Conservation (phyloP, 1,140 invertebrate species). For the Cyrtorhinus lividipennis region DNA sequence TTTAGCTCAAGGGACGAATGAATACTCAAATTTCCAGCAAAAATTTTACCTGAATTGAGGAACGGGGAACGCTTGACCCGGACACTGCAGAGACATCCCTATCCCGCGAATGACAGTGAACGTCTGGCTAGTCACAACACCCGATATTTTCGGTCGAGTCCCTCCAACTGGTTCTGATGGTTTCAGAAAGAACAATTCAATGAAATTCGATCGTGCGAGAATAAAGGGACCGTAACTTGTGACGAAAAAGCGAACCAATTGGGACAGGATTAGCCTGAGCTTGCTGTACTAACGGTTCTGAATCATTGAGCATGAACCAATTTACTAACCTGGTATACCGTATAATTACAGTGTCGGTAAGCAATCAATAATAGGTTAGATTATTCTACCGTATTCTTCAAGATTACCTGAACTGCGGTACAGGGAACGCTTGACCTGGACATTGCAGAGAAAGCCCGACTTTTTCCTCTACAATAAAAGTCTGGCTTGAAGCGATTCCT, state of each 20-base stretch:
- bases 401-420: slow-evolving; percentile 50
- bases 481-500: slow-evolving; percentile 32
- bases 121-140: slow-evolving; percentile 31
- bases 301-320: no score
- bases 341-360: no score
- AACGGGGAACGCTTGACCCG: slow-evolving; percentile 48
- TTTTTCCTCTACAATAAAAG: slow-evolving; percentile 25
- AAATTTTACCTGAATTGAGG: slow-evolving; percentile 45
- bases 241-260: no score
- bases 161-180: slow-evolving; percentile 41
- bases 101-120: slow-evolving; percentile 28
- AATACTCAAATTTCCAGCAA: no score
- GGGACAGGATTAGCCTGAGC: slow-evolving; percentile 24
- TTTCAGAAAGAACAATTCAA: no score
- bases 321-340: no score
- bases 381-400: no score
- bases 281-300: no score
- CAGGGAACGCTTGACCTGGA: slow-evolving; percentile 51
- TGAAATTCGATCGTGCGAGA: no score
- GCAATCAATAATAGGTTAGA: no score
- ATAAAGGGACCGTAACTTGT: slow-evolving; percentile 16
- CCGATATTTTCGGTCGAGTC: slow-evolving; percentile 37
- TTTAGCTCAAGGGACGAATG: no score
- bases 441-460: slow-evolving; percentile 43
- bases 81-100: slow-evolving; percentile 41